Evolutionary conservation across 2,888 invertebrate genomes (phyloP), one percentile per base, ranked within the genome.

Genomic region (Chrysolina oricalcia): DNA sequence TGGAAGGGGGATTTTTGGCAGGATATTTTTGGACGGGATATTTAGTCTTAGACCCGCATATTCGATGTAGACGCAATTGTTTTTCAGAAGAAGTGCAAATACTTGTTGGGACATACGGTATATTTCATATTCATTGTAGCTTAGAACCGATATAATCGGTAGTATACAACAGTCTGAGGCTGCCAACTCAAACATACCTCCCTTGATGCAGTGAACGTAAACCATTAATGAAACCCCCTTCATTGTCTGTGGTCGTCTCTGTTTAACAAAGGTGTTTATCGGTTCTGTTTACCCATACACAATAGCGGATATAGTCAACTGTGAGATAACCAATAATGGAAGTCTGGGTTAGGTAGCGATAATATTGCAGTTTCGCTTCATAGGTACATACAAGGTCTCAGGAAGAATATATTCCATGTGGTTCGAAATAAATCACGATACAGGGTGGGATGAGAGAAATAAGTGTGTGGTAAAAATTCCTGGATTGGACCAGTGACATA

Each of bases 241-340:
- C 59, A 59, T 59, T 59, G 59, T 59, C 59, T 59, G 17, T 13
- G 27, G 46, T n/a, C 46, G 46, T 35, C 35, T 35, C 35, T 35
- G 21, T 53, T 53, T n/a, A 59, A 59, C 59, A 35, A 59, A 59
- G 27, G 27, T 59, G 59, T 59, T 59, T 59, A 35, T 17, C 27
- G 23, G 23, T 19, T 27, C n/a, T 59, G 59, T 59, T 59, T 59
- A 27, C 59, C 15, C 27, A 27, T 15, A 35, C n/a, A 59, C 35
- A 59, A 35, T 59, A 59, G 59, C 27, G 27, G 59, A 59, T 59
- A 59, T 19, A 59, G 27, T 15, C 59, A 35, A 59, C 27, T 27
- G 35, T 35, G 17, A 27, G 59, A 59, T 35, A 59, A 59, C 59
- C 59, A 35, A 9, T 27, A 59, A 59, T 59, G 35, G 59, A 35